phyloP scores from a whole-genome alignment of 1,140 invertebrate genomes.

The Drepana arcuata region DNA sequence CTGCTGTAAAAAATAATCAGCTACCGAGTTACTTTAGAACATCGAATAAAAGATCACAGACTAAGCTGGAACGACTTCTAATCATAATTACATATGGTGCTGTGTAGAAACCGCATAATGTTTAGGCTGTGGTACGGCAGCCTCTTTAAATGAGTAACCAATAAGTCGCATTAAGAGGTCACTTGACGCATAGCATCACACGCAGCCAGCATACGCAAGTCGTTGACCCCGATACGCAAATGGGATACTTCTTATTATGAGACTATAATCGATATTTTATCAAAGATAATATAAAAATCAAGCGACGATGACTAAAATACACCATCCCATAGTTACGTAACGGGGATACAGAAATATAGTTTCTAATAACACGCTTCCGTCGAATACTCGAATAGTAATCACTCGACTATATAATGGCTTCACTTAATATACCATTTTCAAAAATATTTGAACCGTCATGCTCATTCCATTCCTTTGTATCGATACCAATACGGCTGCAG shows the following conservation, averaged over 20 bases:
- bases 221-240: conserved; percentile 58
- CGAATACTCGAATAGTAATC: conserved; percentile 53
- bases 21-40: too few relatives aligned
- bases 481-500: conserved; percentile 36
- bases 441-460: conserved; percentile 70
- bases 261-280: conserved; percentile 15
- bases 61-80: too few relatives aligned
- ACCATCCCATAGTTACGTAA: background rate
- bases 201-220: conserved; percentile 56
- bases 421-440: conserved; percentile 69
- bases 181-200: conserved; percentile 51
- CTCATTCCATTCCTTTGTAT: conserved; percentile 61
- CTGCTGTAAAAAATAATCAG: too few relatives aligned
- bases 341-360: conserved; percentile 22
- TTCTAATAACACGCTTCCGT: conserved; percentile 49
- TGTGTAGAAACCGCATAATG: conserved; percentile 5
- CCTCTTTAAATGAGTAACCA: conserved; percentile 60
- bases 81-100: background rate
- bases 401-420: conserved; percentile 62
- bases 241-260: conserved; percentile 40
- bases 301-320: background rate
- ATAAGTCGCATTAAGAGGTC: conserved; percentile 66
- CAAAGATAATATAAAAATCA: background rate
- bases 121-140: conserved; percentile 26
- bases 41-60: too few relatives aligned